Evolutionary conservation across 2,113 vertebrate species (phyloP), one percentile per base, ranked within the genome.

Genomic region (Apistogramma diplotaenia): DNA sequence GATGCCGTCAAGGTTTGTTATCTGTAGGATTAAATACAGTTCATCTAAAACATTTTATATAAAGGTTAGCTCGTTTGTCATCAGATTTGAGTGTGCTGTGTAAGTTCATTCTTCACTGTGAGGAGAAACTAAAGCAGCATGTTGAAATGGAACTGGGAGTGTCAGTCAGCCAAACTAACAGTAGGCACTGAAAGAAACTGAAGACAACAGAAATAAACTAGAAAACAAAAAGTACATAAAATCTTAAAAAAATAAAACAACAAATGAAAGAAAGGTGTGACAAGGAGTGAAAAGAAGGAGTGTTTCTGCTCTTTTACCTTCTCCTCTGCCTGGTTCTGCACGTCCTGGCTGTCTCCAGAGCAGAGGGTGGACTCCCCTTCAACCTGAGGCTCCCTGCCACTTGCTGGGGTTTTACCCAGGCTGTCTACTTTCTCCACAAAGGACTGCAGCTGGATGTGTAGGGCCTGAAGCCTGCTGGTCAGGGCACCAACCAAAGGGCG

Each of bases 401-500:
- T 89, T 76, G 86, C 61, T 3, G 84, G 40, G 3, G 91, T 31
- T 8, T 94, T 70, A 0, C 93, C 94, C 1, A 97, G 91, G 37
- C 74, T 29, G 49, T 99, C 97, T 0, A 98, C 96, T 86, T 91
- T 96, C 88, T 97, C 96, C 12, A 96, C 92, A 25, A 99, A 97
- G 89, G 94, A 91, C 76, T 96, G 96, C 35, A 99, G 94, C 87
- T 99, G 97, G 76, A 94, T 93, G 89, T 99, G 97, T 2, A 99
- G 94, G 71, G 95, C 91, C 2, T 96, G 95, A 54, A 99, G 96
- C 59, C 97, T 91, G 88, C 96, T 95, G 85, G 96, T 95, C 88
- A 99, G 94, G 62, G 96, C 96, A 0, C 95, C 96, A 67, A 98
- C 94, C 67, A 99, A 95, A 80, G 98, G 97, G 73, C 95, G 89